phyloP scores from a whole-genome alignment of 1,140 invertebrate species.

The Eueides isabella region DNA sequence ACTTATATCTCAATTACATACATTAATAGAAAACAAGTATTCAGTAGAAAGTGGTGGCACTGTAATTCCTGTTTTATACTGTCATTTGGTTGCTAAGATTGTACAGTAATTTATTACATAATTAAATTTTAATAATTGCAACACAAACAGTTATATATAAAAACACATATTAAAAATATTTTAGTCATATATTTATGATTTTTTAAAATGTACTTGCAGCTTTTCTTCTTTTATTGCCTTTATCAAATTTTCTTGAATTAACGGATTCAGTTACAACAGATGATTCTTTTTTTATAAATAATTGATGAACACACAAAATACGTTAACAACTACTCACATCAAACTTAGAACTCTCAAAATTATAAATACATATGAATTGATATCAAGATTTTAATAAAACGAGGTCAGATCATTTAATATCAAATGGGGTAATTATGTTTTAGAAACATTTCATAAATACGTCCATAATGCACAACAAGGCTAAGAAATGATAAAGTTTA shows the following conservation, averaged over 20 bases:
- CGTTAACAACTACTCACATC: neutral
- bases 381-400: neutral
- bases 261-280: too few species aligned
- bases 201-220: too few species aligned
- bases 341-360: neutral
- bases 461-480: neutral
- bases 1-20: slow-evolving; percentile 14
- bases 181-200: too few species aligned
- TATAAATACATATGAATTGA: neutral
- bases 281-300: too few species aligned
- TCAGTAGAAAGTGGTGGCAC: neutral
- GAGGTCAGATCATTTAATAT: slow-evolving; percentile 1
- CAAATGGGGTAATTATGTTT: neutral
- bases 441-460: neutral
- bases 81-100: neutral
- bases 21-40: neutral
- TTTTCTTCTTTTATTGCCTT: too few species aligned
- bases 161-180: too few species aligned
- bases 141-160: too few species aligned
- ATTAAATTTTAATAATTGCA: neutral
- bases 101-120: neutral
- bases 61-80: neutral
- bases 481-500: slow-evolving; percentile 22
- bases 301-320: too few species aligned
- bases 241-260: too few species aligned